Base-by-base conservation (phyloP, 2,888 invertebrate genomes). In the Dilophus febrilis region DNA sequence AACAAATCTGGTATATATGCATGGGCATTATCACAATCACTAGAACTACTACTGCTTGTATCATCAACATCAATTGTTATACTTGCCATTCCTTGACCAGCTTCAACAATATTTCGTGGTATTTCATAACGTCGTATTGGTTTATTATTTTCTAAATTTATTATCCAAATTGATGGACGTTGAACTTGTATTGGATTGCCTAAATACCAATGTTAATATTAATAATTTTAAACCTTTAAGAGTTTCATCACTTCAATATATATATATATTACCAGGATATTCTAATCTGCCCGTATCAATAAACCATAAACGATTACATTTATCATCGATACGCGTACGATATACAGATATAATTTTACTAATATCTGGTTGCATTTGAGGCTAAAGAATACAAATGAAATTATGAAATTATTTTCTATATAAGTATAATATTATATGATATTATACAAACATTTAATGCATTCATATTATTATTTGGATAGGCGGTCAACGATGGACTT, bases 251-350 rank as follows among this genome's bases (percentile, higher is more conserved):
- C 46, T 56, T 7, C 53, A 52, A 42, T 61, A n/a, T 56, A 32
- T 12, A 19, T 3, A n/a, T 12, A 2, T 22, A 6, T 22, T 22
- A 22, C 22, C 13, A 17, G 74, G 71, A 50, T 75, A 68, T 54
- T 83, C 79, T 40, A 78, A 54, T 28, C 76, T 55, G 2, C 85
- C 85, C 0, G 80, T 79, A 51, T 85, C 85, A 2, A 84, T 70
- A 52, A 80, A 76, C 85, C 85, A 86, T 2, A 86, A 63, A 5
- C 84, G 61, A 34, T 76, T 72, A 48, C 84, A 86, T 6, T 22
- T 22, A 1, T 44, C 50, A 53, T 86, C 86, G 0, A 77, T 70
- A 11, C 70, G 66, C 1, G 79, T 71, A 33, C 85, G 65, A 54
- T 83, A 83, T 3, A 82, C 77, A 1, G 77, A 83, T 2, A 77